Percentiles rank a stretch among this genome's conserved stretches.
Evolutionary conservation across 1,140 invertebrate species (phyloP).

Genomic region (Trinorchestia longiramus): DNA sequence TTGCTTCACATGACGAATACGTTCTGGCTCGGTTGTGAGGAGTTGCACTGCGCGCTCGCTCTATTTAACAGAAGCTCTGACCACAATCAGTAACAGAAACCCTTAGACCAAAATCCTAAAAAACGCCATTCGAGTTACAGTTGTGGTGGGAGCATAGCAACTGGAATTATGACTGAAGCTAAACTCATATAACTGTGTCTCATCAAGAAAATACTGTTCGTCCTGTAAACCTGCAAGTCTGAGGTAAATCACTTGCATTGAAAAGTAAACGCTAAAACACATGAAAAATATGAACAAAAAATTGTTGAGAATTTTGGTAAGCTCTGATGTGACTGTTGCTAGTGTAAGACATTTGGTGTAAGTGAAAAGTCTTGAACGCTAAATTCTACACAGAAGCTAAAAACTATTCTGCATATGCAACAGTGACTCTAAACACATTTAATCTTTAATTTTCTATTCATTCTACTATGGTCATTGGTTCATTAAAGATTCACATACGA

Average conservation of each 20-base stretch:
- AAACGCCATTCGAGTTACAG: background rate
- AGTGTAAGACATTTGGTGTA: too few species aligned
- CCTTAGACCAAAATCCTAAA: background rate
- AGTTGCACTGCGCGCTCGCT: background rate
- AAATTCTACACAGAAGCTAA: too few species aligned
- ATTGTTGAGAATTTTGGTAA: background rate
- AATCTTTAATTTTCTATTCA: too few species aligned
- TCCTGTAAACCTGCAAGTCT: too few species aligned
- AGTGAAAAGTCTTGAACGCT: too few species aligned
- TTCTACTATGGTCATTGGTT: too few species aligned
- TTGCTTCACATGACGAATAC: background rate
- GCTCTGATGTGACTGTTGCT: too few species aligned
- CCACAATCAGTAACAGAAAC: background rate
- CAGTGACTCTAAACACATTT: too few species aligned
- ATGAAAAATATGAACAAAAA: background rate
- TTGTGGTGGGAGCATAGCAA: background rate
- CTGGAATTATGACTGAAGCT: background rate
- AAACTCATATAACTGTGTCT: background rate
- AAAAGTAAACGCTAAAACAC: background rate
- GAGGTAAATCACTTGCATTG: background rate
- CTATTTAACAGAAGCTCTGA: background rate
- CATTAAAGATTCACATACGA: too few species aligned
- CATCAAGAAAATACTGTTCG: background rate
- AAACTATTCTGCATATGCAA: too few species aligned
- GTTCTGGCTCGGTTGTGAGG: background rate